A percentile compares a stretch with the other conserved stretches of the same genome.
Evolutionary conservation across 30 jellyfish, hydroid and myxozoan species (phyloP).

Genomic region (Aurelia sp.): DNA sequence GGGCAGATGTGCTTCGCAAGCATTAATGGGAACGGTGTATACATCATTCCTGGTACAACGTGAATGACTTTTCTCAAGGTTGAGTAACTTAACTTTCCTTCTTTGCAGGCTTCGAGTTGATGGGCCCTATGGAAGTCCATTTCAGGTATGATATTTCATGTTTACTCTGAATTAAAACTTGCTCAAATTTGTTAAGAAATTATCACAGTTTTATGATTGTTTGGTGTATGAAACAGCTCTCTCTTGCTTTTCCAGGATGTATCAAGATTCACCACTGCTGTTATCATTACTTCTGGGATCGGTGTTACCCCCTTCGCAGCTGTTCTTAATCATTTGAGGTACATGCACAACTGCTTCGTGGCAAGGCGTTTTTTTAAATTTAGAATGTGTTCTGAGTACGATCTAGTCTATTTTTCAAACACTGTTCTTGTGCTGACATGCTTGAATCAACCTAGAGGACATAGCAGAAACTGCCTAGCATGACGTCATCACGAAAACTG

Average conservation of each 20-base stretch:
- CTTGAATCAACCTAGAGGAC: too few relatives aligned
- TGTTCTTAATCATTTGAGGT: slow-evolving; percentile 75
- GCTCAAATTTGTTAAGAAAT: too few relatives aligned
- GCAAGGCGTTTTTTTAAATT: background rate
- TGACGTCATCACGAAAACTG: too few relatives aligned
- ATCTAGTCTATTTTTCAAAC: background rate
- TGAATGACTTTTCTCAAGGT: background rate
- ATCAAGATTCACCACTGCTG: slow-evolving; percentile 66
- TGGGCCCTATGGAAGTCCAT: slow-evolving; percentile 94
- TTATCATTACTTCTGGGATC: slow-evolving; percentile 87
- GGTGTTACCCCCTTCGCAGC: slow-evolving; percentile 93
- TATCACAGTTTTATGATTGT: too few relatives aligned
- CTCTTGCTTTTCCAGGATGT: slow-evolving; percentile 55
- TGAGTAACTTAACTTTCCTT: background rate
- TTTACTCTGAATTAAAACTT: background rate
- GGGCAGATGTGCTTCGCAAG: too few relatives aligned
- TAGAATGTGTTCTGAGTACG: background rate
- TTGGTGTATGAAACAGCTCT: background rate
- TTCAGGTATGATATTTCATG: slow-evolving; percentile 43
- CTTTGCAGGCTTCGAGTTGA: slow-evolving; percentile 60
- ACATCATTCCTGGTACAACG: too few relatives aligned
- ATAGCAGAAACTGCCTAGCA: too few relatives aligned
- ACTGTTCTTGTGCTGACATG: too few relatives aligned
- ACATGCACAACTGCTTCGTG: background rate
- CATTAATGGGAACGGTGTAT: too few relatives aligned